These are phyloP conservation scores for Amia ocellicauda DNA, from an alignment of 2,113 vertebrate species.

Conservation along the genomic window DNA sequence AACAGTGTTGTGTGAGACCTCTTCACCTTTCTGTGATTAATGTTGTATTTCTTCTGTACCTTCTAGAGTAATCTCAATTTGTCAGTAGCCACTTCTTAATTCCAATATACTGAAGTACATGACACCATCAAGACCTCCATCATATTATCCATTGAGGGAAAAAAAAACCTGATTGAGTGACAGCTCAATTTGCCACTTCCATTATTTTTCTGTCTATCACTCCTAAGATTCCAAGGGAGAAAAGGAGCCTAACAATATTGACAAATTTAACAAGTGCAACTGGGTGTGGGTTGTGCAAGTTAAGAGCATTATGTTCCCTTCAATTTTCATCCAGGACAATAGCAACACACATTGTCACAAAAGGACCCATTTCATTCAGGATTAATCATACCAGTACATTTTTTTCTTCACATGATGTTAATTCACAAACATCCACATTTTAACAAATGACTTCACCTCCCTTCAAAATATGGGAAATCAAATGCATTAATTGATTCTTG, in stretches of 20 bases:
- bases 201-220: neutral
- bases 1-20: too few species aligned
- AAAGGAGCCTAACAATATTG: neutral
- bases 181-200: neutral
- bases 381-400: too few species aligned
- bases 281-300: neutral
- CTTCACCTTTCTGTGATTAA: too few species aligned
- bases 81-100: conserved; percentile 5
- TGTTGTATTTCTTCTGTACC: neutral
- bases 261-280: neutral
- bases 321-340: neutral
- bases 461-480: neutral
- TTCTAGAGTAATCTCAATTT: conserved; percentile 1
- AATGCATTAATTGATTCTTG: neutral
- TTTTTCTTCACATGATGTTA: too few species aligned
- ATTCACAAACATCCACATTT: neutral
- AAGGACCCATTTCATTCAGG: too few species aligned
- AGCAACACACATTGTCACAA: too few species aligned
- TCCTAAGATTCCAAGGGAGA: neutral
- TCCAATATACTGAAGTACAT: conserved; percentile 1
- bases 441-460: neutral
- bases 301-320: neutral
- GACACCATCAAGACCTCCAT: conserved; percentile 1
- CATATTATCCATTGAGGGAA: neutral
- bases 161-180: neutral